Evolutionary conservation across 2,888 invertebrate species (phyloP).

Genomic region (Polydrusus pterygomalis): DNA sequence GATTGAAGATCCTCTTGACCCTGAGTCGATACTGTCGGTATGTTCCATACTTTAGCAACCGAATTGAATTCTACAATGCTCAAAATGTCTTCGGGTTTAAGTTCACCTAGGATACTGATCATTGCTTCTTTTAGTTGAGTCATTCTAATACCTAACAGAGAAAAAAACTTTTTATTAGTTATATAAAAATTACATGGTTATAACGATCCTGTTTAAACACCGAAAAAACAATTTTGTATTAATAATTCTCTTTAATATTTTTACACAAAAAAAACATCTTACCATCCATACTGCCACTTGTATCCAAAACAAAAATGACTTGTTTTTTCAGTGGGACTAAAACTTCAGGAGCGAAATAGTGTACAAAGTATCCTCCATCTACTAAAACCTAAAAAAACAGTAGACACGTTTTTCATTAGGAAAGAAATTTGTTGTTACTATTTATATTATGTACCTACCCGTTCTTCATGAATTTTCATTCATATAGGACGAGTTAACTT

Average conservation of each 20-base stretch:
- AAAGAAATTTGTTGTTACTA: too few species aligned
- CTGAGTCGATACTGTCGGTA: slow-evolving; percentile 68
- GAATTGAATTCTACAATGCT: slow-evolving; percentile 80
- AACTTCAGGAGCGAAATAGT: slow-evolving; percentile 81
- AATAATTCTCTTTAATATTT: too few species aligned
- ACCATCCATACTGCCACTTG: slow-evolving; percentile 83
- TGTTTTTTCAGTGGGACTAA: slow-evolving; percentile 78
- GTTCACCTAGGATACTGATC: slow-evolving; percentile 79
- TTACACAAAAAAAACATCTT: not conserved
- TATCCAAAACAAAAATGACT: slow-evolving; percentile 84
- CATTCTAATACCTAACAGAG: slow-evolving; percentile 74
- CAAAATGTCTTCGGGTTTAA: slow-evolving; percentile 79
- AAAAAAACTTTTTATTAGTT: too few species aligned
- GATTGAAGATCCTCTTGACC: slow-evolving; percentile 71
- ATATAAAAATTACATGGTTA: too few species aligned
- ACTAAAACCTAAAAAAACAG: slow-evolving; percentile 75
- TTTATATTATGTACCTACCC: too few species aligned
- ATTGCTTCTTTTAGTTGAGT: slow-evolving; percentile 80
- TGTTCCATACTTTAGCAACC: slow-evolving; percentile 74
- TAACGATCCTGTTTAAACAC: too few species aligned
- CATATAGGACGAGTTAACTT: too few species aligned
- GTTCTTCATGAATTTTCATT: too few species aligned
- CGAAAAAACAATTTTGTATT: too few species aligned
- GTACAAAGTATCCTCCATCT: slow-evolving; percentile 84
- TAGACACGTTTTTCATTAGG: too few species aligned